Conservation (phyloP, 2,113 vertebrate species). For the Conger conger region DNA sequence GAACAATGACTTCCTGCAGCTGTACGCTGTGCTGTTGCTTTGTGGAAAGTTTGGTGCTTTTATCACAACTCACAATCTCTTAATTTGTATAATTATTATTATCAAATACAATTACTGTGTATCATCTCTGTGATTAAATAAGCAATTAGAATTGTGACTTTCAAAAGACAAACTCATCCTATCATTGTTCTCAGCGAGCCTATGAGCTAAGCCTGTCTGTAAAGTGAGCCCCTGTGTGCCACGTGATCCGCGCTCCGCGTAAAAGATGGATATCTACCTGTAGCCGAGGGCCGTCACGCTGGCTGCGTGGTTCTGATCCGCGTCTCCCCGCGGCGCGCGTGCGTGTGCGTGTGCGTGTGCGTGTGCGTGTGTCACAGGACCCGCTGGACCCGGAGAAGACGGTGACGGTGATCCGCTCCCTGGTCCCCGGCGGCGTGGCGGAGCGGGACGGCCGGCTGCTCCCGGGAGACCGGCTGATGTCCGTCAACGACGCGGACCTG, state of each 20-base stretch:
- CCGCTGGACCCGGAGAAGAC: constrained; percentile 84
- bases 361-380: constrained; percentile 72
- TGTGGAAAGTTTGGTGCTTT: constrained; percentile 8
- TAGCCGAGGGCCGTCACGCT: neutral
- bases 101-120: too few relatives aligned
- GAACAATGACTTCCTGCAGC: neutral
- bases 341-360: neutral
- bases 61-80: neutral
- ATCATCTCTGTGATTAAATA: neutral
- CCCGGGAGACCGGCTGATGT: constrained; percentile 92
- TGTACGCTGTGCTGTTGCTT: neutral
- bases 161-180: neutral
- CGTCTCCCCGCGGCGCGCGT: neutral
- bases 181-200: too few relatives aligned
- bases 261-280: neutral
- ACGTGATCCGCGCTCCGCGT: neutral
- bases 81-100: neutral
- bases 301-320: neutral
- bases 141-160: neutral
- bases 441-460: constrained; percentile 85
- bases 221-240: neutral
- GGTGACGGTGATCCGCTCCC: constrained; percentile 90
- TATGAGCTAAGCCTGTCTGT: neutral
- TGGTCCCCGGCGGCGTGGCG: constrained; percentile 87
- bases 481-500: constrained; percentile 82